A percentile compares a stretch with the other conserved stretches of the same genome.
Conservation (phyloP, 1,140 invertebrate genomes). For the Euura saliciscinereae region DNA sequence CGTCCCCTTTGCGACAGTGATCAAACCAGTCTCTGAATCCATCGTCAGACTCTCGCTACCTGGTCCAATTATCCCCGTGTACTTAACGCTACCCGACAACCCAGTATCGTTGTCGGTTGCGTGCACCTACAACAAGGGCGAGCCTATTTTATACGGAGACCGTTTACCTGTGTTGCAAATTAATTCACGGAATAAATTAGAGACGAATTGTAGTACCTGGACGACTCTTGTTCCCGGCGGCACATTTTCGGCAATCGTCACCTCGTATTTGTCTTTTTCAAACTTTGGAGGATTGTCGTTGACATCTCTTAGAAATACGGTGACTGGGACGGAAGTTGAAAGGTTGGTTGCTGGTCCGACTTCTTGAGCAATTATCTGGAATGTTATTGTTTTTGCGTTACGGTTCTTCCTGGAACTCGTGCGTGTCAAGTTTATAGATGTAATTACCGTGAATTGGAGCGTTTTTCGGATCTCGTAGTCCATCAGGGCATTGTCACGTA, state of each 20-base stretch:
- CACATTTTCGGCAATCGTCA: constrained; percentile 79
- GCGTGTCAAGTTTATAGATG: not conserved
- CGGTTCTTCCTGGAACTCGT: not conserved
- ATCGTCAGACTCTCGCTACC: constrained; percentile 77
- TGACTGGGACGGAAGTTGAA: constrained; percentile 74
- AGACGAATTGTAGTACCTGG: constrained; percentile 61
- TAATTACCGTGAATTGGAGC: constrained; percentile 70
- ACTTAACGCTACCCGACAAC: constrained; percentile 73
- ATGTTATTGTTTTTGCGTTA: constrained; percentile 7
- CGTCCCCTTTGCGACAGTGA: constrained; percentile 77
- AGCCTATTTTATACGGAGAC: too few relatives aligned
- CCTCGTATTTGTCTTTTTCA: constrained; percentile 72
- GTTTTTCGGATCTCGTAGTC: constrained; percentile 82
- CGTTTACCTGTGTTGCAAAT: not conserved
- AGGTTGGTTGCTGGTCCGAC: constrained; percentile 75
- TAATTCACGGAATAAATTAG: not conserved
- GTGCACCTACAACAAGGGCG: constrained; percentile 50
- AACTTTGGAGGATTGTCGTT: constrained; percentile 92
- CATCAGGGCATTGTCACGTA: constrained; percentile 79
- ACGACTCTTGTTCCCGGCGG: constrained; percentile 75
- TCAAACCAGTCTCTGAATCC: constrained; percentile 78
- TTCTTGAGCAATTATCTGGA: constrained; percentile 79
- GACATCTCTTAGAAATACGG: constrained; percentile 82
- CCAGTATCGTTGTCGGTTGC: constrained; percentile 80
- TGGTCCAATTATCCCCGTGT: constrained; percentile 77